These are phyloP conservation scores for Lepidochrysops patricia DNA, from an alignment of 2,888 invertebrate species.

Conservation along the genomic window DNA sequence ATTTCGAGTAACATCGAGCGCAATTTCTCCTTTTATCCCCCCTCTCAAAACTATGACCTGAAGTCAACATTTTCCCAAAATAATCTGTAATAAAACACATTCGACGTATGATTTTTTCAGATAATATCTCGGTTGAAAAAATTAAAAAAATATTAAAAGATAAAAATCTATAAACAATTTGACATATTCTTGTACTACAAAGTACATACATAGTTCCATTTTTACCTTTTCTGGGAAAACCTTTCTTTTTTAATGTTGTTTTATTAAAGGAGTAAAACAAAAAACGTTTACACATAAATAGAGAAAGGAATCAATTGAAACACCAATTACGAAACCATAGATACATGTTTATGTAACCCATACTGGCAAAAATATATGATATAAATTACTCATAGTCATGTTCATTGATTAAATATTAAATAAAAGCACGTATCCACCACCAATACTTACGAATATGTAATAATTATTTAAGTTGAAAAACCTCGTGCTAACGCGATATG, in stretches of 20 bases:
- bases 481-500: background rate
- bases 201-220: too few relatives aligned
- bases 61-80: slow-evolving; percentile 3
- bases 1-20: background rate
- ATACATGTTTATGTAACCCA: slow-evolving; percentile 41
- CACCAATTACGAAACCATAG: slow-evolving; percentile 39
- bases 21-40: slow-evolving; percentile 2
- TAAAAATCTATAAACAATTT: too few relatives aligned
- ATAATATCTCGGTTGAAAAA: too few relatives aligned
- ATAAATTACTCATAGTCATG: slow-evolving; percentile 54
- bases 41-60: background rate
- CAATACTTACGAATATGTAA: slow-evolving; percentile 52
- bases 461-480: slow-evolving; percentile 35
- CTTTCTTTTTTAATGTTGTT: too few relatives aligned
- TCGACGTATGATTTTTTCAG: slow-evolving; percentile 7
- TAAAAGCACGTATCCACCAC: slow-evolving; percentile 58
- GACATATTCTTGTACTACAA: too few relatives aligned
- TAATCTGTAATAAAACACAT: background rate
- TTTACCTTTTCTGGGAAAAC: too few relatives aligned
- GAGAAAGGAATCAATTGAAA: slow-evolving; percentile 35
- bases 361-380: slow-evolving; percentile 49
- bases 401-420: slow-evolving; percentile 55
- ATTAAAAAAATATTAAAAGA: too few relatives aligned
- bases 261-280: too few relatives aligned
- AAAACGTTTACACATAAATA: background rate